A percentile compares a stretch with the other conserved stretches of the same genome.
Conservation (phyloP, 2,113 vertebrate genomes). For the Passerina amoena region DNA sequence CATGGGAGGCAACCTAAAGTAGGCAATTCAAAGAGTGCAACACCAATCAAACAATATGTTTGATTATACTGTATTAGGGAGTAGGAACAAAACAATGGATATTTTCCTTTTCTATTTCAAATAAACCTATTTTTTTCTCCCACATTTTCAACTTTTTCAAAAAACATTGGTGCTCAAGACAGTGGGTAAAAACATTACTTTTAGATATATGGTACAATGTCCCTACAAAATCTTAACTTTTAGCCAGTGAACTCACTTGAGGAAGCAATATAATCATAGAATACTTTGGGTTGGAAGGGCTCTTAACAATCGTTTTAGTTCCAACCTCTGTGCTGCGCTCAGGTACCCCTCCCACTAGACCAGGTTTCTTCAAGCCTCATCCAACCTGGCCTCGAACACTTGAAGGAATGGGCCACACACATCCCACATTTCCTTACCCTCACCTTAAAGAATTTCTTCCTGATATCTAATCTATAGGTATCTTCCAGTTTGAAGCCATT, state of each 20-base stretch:
- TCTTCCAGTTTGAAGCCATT: neutral
- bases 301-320: neutral
- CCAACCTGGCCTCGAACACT: neutral
- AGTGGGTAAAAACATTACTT: accelerated
- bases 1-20: neutral
- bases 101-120: neutral
- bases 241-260: neutral
- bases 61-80: neutral
- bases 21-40: neutral
- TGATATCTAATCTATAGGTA: neutral
- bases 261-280: neutral
- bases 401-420: neutral
- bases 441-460: neutral
- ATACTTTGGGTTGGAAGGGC: neutral
- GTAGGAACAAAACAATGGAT: neutral
- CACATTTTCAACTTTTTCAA: neutral
- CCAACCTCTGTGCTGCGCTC: neutral
- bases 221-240: neutral
- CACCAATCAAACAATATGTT: accelerated
- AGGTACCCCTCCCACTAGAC: neutral
- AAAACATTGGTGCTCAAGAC: neutral
- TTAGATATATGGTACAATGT: neutral
- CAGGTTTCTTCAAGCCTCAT: neutral
- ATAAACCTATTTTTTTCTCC: neutral
- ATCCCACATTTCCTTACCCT: neutral